Evolutionary conservation across 2,113 vertebrate species (phyloP).

Genomic region (Paraplagusia blochii): DNA sequence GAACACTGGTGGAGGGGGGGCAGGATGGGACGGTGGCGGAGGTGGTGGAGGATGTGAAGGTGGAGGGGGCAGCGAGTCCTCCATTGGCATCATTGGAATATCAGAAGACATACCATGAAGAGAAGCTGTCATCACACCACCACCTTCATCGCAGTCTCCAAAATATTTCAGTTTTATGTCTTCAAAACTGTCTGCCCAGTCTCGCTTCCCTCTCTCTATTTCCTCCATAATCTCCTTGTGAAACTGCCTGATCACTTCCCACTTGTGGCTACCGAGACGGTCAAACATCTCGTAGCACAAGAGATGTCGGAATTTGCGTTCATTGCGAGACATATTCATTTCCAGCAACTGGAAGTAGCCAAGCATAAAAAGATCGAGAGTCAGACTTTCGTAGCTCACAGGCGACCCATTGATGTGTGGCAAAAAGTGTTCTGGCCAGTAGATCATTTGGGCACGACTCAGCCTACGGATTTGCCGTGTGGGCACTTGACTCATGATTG

Average conservation of each 20-base stretch:
- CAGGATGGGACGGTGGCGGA: slow-evolving; percentile 38
- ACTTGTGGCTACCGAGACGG: slow-evolving; percentile 87
- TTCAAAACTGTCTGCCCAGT: slow-evolving; percentile 90
- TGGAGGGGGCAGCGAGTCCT: slow-evolving; percentile 44
- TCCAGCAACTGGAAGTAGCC: slow-evolving; percentile 98
- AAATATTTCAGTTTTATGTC: slow-evolving; percentile 89
- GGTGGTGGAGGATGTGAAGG: slow-evolving; percentile 56
- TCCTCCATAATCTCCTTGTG: slow-evolving; percentile 86
- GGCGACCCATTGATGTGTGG: slow-evolving; percentile 82
- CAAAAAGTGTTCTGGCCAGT: slow-evolving; percentile 95
- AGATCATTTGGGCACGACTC: slow-evolving; percentile 80
- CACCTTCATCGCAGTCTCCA: slow-evolving; percentile 66
- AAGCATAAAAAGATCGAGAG: slow-evolving; percentile 96
- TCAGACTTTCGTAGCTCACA: slow-evolving; percentile 84
- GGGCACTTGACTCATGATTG: slow-evolving; percentile 83
- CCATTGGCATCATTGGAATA: slow-evolving; percentile 22
- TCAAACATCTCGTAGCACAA: slow-evolving; percentile 99
- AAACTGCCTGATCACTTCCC: slow-evolving; percentile 88
- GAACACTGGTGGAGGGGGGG: slow-evolving; percentile 24
- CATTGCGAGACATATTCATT: slow-evolving; percentile 88
- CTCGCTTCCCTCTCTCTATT: slow-evolving; percentile 81
- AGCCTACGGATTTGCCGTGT: slow-evolving; percentile 78
- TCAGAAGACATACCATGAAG: slow-evolving; percentile 50
- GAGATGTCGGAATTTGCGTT: slow-evolving; percentile 92
- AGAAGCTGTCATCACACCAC: slow-evolving; percentile 60